Conservation (phyloP, 2,888 invertebrate genomes). For the Clitarchus hookeri region DNA sequence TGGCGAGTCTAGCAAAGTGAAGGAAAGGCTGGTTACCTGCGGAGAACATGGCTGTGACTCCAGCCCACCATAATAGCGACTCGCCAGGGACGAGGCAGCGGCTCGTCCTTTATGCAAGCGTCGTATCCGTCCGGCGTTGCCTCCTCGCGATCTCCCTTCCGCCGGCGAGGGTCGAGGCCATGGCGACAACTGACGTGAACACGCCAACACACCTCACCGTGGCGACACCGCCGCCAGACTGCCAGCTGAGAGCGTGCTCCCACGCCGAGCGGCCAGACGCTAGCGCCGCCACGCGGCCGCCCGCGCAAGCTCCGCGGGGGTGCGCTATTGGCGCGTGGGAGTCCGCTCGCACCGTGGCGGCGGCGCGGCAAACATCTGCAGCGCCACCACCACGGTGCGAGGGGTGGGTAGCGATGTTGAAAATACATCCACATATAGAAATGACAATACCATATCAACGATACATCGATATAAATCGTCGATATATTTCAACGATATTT, state of each 20-base stretch:
- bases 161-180: not conserved
- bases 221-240: not conserved
- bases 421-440: too few relatives aligned
- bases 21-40: not conserved
- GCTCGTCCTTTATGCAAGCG: not conserved
- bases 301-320: not conserved
- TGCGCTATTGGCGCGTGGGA: conserved; percentile 3
- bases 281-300: not conserved
- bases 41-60: not conserved
- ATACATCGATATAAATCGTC: too few relatives aligned
- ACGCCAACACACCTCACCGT: not conserved
- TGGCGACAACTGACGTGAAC: not conserved
- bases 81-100: not conserved
- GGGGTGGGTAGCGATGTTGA: too few relatives aligned
- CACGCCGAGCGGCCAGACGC: not conserved
- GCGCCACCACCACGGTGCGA: too few relatives aligned
- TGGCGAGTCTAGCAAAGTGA: too few relatives aligned
- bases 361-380: not conserved
- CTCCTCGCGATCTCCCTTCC: not conserved
- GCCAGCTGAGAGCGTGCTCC: not conserved
- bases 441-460: too few relatives aligned
- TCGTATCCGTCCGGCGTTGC: not conserved
- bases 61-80: not conserved
- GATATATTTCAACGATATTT: too few relatives aligned
- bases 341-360: not conserved